Evolutionary conservation across 2,888 invertebrate genomes (phyloP).

Genomic region (Muscina levida): DNA sequence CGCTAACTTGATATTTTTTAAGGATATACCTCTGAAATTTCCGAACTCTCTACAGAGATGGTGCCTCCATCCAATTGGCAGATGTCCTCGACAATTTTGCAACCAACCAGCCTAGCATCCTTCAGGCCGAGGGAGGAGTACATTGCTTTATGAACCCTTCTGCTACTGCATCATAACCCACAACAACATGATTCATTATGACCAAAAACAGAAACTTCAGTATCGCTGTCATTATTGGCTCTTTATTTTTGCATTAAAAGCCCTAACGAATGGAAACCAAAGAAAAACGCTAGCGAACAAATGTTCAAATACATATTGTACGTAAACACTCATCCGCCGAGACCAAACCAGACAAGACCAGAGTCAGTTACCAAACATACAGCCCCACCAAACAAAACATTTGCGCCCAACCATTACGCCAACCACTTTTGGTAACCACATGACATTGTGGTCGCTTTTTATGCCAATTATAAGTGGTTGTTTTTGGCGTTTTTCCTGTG

Average conservation of each 20-base stretch:
- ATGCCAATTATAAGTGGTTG: constrained; percentile 63
- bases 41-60: no score
- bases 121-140: no score
- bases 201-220: constrained; percentile 55
- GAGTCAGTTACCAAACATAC: constrained; percentile 53
- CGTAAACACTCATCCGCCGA: constrained; percentile 17
- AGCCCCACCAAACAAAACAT: no score
- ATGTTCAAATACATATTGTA: no score
- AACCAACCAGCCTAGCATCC: no score
- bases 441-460: constrained; percentile 62
- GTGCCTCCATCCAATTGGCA: no score
- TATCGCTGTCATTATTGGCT: constrained; percentile 52
- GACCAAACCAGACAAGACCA: not conserved
- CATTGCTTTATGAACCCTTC: no score
- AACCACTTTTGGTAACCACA: constrained; percentile 53
- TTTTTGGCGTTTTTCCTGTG: constrained; percentile 36
- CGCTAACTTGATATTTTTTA: no score
- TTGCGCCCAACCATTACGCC: not conserved
- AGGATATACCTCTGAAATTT: no score
- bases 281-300: no score
- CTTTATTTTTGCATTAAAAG: constrained; percentile 15
- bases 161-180: no score
- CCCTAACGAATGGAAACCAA: constrained; percentile 8
- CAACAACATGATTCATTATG: constrained; percentile 54
- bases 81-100: no score